Base-by-base conservation (phyloP, 2,888 invertebrate genomes). In the Pseudococcus viburni region DNA sequence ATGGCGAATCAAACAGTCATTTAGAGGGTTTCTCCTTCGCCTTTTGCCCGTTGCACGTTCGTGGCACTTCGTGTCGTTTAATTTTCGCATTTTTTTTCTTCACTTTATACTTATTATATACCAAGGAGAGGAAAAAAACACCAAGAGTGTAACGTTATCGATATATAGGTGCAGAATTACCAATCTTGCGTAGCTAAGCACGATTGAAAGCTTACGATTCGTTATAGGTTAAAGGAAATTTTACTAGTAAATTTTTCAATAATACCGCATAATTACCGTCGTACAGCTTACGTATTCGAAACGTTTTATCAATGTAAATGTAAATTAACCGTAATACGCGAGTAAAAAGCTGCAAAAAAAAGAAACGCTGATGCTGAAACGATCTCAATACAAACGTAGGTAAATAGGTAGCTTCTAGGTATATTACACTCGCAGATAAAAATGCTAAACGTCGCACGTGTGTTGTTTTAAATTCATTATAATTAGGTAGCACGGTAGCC, bases 401-500 rank as follows among this genome's bases (percentile, higher is more conserved):
- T 12, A 51, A 51, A 42, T 42, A 42, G 42, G 42, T 42, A 42
- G 42, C 42, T 42, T 7, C 42, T 42, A 51, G 12, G 48, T 51
- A 51, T 51, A 51, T 51, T 19, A 42, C 17, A 64, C 64, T 64
- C 9, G 64, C 22, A 64, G 64, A 64, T 22, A 39, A 39, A 77
- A 39, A 77, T 77, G 33, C 39, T 77, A 39, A 39, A 77, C 77
- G 77, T 77, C 39, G 77, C 80, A 42, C 80, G 46, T 12, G 42
- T 22, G 19, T 80, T 46, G 42, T 83, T 83, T 46, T 83, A 42
- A 83, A 46, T 83, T 46, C 80, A 19, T 83, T 19, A 19, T 83
- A 83, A 83, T 83, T 83, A 46, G 80, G 80, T 46, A 33, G 80
- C 46, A 42, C 80, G 46, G 80, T 83, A 83, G 80, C 80, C 80